Evolutionary conservation across 2,113 vertebrate species (phyloP), one percentile per base, ranked within the genome.

Genomic region (Pantherophis guttatus): DNA sequence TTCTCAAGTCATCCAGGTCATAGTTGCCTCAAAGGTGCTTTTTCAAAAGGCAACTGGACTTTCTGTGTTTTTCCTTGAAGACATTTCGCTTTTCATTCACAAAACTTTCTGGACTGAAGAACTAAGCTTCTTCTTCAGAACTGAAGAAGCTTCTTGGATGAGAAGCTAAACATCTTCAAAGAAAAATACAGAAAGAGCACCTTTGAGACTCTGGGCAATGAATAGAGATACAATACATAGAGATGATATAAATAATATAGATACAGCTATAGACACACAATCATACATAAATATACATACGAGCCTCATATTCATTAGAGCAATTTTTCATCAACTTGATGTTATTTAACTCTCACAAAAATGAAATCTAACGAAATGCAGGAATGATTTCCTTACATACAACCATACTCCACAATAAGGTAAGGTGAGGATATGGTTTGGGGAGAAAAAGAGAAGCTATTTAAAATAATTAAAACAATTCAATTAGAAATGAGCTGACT

Each of bases 301-400:
- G 5, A 1, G 26, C 44, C 62, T 95, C 96, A 0, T 19, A n/a
- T 86, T 19, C 24, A 91, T 8, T 86, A 48, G 57, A 85, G 85
- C 9, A 75, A 85, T 54, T 86, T 91, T 91, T 86, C 54, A 86
- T 0, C 95, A 75, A 33, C n/a, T 17, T 2, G 92, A 26, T 62
- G 91, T 75, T 55, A 15, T 50, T 13, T 91, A 94, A 93, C 13
- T 15, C 24, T 88, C 1, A 50, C 92, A 94, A 75, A 75, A 33
- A 75, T 75, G n/a, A 75, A 75, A n/a, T 75, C n/a, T 39, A 75
- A 75, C n/a, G 15, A 75, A 75, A 75, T 39, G n/a, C n/a, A 75
- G 70, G n/a, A 39, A 19, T 3, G 6, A 1, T 75, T 75, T 17
- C n/a, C 5, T 75, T 39, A 19, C 39, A 75, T 19, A 39, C n/a